Evolutionary conservation across 2,113 vertebrate species (phyloP).

Genomic region (Dicentrarchus labrax): DNA sequence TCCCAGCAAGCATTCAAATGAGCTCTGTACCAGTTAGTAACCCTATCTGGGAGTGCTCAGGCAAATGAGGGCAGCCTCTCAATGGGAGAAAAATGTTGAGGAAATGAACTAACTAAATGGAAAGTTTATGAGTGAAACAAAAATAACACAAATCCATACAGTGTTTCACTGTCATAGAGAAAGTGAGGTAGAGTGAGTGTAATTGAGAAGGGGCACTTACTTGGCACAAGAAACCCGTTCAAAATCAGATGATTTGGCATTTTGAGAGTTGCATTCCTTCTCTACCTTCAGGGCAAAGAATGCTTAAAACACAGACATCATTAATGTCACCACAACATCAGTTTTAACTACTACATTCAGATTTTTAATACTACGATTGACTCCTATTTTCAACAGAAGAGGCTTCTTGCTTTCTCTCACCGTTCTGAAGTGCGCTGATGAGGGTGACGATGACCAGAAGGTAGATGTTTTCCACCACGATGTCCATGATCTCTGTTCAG

Average conservation of each 20-base stretch:
- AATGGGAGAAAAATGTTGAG: not conserved
- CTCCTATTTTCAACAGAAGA: not conserved
- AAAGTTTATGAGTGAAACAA: slow-evolving; percentile 32
- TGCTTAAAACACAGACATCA: slow-evolving; percentile 73
- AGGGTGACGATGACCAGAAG: slow-evolving; percentile 90
- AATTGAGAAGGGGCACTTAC: slow-evolving; percentile 83
- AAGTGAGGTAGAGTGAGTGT: too few species aligned
- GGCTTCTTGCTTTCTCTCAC: slow-evolving; percentile 78
- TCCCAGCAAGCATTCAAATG: slow-evolving; percentile 41
- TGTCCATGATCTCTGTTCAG: slow-evolving; percentile 82
- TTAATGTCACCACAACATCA: not conserved
- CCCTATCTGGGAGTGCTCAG: not conserved
- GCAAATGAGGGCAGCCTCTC: slow-evolving; percentile 34
- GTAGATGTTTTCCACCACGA: slow-evolving; percentile 87
- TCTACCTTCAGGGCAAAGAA: slow-evolving; percentile 95
- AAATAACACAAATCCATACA: not conserved
- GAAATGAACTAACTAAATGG: slow-evolving; percentile 33
- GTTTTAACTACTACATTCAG: too few species aligned
- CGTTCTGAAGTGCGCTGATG: slow-evolving; percentile 92
- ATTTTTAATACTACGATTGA: not conserved
- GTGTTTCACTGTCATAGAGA: not conserved
- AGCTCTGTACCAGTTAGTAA: not conserved
- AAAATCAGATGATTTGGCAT: slow-evolving; percentile 80
- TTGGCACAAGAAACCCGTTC: slow-evolving; percentile 92
- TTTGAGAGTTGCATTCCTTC: slow-evolving; percentile 86